Conservation (phyloP, 1,140 invertebrate genomes). For the Bombus sibiricus region DNA sequence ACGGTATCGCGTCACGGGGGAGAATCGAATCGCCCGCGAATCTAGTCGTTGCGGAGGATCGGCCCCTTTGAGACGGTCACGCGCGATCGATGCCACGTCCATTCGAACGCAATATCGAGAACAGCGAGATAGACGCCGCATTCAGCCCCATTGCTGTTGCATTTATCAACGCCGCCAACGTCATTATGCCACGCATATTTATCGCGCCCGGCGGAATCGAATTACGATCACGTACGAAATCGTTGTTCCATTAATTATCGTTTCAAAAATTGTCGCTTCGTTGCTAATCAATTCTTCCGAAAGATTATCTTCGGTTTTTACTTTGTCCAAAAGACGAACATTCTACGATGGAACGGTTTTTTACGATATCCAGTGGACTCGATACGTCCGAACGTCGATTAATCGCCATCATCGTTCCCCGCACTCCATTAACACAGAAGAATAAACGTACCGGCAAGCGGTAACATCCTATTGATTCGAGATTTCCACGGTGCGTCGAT, state of each 20-base stretch:
- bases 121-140: slow-evolving; percentile 16
- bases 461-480: neutral
- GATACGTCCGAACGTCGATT: neutral
- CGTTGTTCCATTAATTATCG: no score
- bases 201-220: neutral
- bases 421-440: neutral
- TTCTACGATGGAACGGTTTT: no score
- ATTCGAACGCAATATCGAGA: slow-evolving; percentile 33
- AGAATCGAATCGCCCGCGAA: slow-evolving; percentile 30
- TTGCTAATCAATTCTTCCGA: no score
- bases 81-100: slow-evolving; percentile 12
- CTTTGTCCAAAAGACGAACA: no score
- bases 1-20: slow-evolving; percentile 21
- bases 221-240: neutral
- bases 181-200: neutral
- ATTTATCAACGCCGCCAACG: slow-evolving; percentile 31
- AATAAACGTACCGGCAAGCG: neutral
- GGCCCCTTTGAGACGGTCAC: slow-evolving; percentile 17
- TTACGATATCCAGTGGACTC: no score
- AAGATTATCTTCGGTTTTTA: no score
- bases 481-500: neutral
- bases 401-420: neutral
- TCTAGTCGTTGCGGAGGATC: slow-evolving; percentile 31
- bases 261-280: no score
- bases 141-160: neutral